Evolutionary conservation across 2,888 invertebrate species (phyloP), one percentile per base, ranked within the genome.

Genomic region (Scelioninae gen. 2): DNA sequence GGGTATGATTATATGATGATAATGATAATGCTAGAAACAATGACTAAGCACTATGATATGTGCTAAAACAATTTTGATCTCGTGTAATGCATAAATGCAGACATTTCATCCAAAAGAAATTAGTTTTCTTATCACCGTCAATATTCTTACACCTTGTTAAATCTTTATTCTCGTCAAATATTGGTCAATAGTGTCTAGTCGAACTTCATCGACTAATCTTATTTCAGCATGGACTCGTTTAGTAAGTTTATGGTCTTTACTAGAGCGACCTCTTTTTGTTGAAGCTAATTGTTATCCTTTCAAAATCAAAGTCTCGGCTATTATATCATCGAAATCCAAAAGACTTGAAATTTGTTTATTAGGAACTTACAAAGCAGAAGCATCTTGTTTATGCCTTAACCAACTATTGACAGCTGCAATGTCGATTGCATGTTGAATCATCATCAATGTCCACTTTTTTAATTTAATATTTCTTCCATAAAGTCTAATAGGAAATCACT

Each of bases 51-150:
- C 25, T 28, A 25, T 52, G 52, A 35, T 35, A 52, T 25, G 11
- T 37, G 19, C 13, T 15, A n/a, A 58, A 58, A 41, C 58, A 58
- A 16, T 58, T 46, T 11, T 35, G 46, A 5, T 46, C 46, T n/a
- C 46, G 46, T 11, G 58, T 35, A 13, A 58, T 58, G 16, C 58
- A 58, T 10, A 46, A 58, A 25, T 41, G 31, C 9, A 57, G 57
- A 9, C 57, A 57, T 35, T 58, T 58, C 46, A 46, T 10, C 35
- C 58, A 58, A 9, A 58, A 58, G 15, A 15, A 57, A 41, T 57
- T 31, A 2, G 43, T 57, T 22, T 58, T 58, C 16, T 46, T 58
- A 13, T 58, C 58, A 22, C 55, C 41, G n/a, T 6, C 25, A 4
- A 25, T 25, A 25, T 25, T 25, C 25, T 25, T 25, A 25, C 60